Percentiles rank a stretch among this genome's conserved stretches.
Evolutionary conservation across 2,113 vertebrate genomes (phyloP).

Genomic region (Pristiophorus japonicus): DNA sequence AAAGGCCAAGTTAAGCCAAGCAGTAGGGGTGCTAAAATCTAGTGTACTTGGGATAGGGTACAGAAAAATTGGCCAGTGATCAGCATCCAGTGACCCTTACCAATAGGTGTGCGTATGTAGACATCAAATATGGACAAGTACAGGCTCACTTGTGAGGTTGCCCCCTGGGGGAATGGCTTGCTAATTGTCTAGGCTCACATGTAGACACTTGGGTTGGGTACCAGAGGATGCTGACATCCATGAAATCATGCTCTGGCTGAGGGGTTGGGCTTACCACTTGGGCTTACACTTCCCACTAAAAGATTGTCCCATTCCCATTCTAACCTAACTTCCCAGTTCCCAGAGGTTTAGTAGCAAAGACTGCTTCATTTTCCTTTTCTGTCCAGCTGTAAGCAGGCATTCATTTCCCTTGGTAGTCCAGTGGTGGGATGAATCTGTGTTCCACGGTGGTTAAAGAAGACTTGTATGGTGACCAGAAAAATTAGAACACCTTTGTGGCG

Average conservation of each 20-base stretch:
- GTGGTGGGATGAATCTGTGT: background rate
- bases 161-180: background rate
- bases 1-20: background rate
- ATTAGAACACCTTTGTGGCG: background rate
- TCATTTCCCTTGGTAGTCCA: background rate
- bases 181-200: background rate
- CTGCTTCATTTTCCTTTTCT: background rate
- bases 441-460: background rate
- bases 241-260: background rate
- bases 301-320: background rate
- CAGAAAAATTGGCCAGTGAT: background rate
- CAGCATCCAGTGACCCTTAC: background rate
- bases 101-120: background rate
- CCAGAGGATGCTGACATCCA: background rate
- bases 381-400: background rate
- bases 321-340: background rate
- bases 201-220: background rate
- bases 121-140: background rate
- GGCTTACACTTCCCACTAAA: background rate
- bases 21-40: background rate
- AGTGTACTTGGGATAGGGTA: background rate
- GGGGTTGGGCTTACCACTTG: background rate
- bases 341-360: background rate
- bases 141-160: background rate
- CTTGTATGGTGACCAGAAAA: background rate